These are phyloP conservation scores for Frankliniella intonsa DNA, from an alignment of 2,888 invertebrate species.

Conservation along the genomic window DNA sequence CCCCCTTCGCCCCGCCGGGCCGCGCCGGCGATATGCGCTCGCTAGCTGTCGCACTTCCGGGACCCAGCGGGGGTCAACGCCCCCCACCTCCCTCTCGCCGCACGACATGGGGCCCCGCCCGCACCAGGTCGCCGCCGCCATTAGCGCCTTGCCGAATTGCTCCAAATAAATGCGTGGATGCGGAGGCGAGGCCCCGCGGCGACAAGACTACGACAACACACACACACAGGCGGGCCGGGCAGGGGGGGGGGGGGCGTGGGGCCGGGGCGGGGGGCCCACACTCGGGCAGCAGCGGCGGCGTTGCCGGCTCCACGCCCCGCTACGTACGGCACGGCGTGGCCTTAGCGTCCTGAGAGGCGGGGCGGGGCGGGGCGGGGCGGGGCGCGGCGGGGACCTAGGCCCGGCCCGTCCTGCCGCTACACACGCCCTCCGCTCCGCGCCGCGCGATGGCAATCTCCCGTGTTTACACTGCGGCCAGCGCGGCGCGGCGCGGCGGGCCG, in stretches of 20 bases:
- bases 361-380: neutral
- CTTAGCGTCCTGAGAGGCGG: neutral
- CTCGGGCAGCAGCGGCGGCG: slow-evolving; percentile 27
- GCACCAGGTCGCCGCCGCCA: neutral
- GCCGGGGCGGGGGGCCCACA: slow-evolving; percentile 29
- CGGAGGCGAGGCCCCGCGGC: neutral
- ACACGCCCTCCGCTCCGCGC: slow-evolving; percentile 54
- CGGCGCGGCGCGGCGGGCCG: too few relatives aligned
- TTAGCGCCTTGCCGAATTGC: neutral
- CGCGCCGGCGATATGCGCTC: too few relatives aligned
- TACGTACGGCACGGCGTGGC: slow-evolving; percentile 43
- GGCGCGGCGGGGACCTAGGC: slow-evolving; percentile 32
- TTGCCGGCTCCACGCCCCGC: slow-evolving; percentile 41
- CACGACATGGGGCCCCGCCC: slow-evolving; percentile 33
- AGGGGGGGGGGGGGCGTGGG: slow-evolving; percentile 31
- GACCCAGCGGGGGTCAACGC: slow-evolving; percentile 24
- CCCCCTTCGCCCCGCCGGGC: too few relatives aligned
- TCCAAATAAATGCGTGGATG: neutral
- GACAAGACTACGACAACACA: neutral
- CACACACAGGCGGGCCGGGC: slow-evolving; percentile 32
- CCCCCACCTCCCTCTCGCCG: slow-evolving; percentile 33
- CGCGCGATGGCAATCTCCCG: slow-evolving; percentile 44
- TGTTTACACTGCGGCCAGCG: too few relatives aligned
- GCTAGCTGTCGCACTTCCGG: too few relatives aligned
- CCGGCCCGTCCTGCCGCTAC: slow-evolving; percentile 48